Percentiles rank a stretch among this genome's conserved stretches.
phyloP scores from a whole-genome alignment of 2,113 vertebrate species.

The Ictidomys tridecemlineatus region DNA sequence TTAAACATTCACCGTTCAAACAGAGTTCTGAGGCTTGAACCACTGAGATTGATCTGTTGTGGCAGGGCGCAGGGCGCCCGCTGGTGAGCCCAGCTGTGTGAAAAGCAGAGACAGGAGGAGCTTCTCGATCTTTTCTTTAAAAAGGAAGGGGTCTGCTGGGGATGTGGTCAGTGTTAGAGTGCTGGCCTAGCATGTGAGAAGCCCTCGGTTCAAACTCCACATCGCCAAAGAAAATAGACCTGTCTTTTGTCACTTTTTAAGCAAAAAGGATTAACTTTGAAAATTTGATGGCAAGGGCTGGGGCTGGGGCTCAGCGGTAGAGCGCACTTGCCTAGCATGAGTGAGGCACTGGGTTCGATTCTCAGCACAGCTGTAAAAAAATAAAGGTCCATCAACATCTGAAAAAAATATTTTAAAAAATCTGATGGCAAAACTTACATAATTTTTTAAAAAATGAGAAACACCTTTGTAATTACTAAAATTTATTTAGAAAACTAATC shows the following conservation, averaged over 20 bases:
- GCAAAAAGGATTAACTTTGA: not conserved
- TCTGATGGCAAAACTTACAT: not conserved
- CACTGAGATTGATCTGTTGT: not conserved
- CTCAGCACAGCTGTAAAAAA: too few species aligned
- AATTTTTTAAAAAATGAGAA: not conserved
- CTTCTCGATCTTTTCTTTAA: not conserved
- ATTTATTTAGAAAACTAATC: slow-evolving; percentile 22
- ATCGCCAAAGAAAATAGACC: too few species aligned
- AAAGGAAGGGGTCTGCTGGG: not conserved
- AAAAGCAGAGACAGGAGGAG: not conserved
- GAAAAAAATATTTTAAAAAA: not conserved
- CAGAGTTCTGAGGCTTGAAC: not conserved
- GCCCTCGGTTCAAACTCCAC: not conserved
- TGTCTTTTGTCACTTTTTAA: not conserved
- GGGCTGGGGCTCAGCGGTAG: too few species aligned
- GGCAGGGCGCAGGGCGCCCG: not conserved
- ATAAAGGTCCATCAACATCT: too few species aligned
- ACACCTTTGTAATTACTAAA: not conserved
- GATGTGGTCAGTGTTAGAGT: too few species aligned
- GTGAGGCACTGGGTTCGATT: too few species aligned
- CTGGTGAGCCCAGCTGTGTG: not conserved
- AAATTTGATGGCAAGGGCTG: not conserved
- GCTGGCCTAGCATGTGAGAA: not conserved
- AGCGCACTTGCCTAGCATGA: too few species aligned
- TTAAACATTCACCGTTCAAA: not conserved